Base-by-base conservation (phyloP, 92 coral and sea anemone genomes). In the Palythoa grandiflora region DNA sequence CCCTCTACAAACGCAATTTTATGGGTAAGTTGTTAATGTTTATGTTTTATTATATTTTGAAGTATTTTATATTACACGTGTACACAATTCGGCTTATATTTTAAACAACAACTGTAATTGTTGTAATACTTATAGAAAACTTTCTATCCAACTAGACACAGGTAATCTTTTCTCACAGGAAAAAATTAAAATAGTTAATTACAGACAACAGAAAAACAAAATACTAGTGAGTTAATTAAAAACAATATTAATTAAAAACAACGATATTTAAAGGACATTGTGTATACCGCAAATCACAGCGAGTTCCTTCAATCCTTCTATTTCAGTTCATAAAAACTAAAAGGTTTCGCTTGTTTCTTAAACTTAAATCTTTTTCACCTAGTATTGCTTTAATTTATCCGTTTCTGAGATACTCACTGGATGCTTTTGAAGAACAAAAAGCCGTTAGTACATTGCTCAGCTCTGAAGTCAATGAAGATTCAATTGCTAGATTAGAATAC, bases 1-100 rank as follows among this genome's bases (percentile, higher is more conserved):
- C 86, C 86, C 5, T 81, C 86, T 6, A 65, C 86, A 0, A 66
- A 53, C 36, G 86, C 86, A 52, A 48, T 81, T 37, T 15, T 81
- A 48, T 81, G 86, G 86, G 86, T 81, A 20, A 66, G 86, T 35
- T 44, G 5, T 28, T 9, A 16, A 28, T n/a, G 3, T 12, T 28
- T 16, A 5, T 15, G 37, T 38, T 2, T 61, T 61, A 17, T n/a
- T 61, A 15, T n/a, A 54, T 50, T 50, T 72, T 1, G 1, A 39
- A 7, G 13, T 40, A 40, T 38, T 73, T 38, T 21, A 12, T 53
- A n/a, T 77, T 35, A 0, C 83, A 12, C 9, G 13, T 20, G 15
- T 17, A 35, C 11, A 36, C 36, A 39, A 5, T 13, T 77, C 28
- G 28, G 16, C 5, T 35, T 77, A 21, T 8, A 36, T 35, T 54